Evolutionary conservation across 2,888 invertebrate genomes (phyloP).

Genomic region (Phyllotreta cruciferae): DNA sequence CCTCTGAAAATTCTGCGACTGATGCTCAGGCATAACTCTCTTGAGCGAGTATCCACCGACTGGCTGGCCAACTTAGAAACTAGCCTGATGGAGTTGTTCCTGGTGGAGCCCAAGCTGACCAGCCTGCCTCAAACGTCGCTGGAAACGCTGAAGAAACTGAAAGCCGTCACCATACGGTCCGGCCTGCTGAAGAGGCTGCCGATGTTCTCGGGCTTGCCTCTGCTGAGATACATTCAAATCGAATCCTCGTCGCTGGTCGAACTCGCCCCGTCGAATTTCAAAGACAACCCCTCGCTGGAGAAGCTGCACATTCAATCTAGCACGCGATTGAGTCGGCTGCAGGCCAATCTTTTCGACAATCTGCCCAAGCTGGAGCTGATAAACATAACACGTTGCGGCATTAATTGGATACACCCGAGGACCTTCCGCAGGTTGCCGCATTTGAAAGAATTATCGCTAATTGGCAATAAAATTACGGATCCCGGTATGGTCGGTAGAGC

Average conservation of each 20-base stretch:
- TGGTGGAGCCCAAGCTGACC: conserved; percentile 83
- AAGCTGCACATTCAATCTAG: conserved; percentile 78
- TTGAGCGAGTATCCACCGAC: conserved; percentile 81
- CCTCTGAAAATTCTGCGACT: conserved; percentile 77
- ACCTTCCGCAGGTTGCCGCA: conserved; percentile 76
- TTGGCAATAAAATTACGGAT: conserved; percentile 77
- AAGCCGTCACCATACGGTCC: conserved; percentile 85
- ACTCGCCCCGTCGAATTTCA: conserved; percentile 73
- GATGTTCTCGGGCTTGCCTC: conserved; percentile 72
- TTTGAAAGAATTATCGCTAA: conserved; percentile 72
- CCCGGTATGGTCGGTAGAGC: conserved; percentile 83
- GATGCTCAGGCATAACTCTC: conserved; percentile 83
- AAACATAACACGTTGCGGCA: conserved; percentile 79
- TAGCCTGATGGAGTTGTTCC: conserved; percentile 80
- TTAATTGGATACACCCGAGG: conserved; percentile 80
- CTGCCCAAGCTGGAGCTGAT: conserved; percentile 69
- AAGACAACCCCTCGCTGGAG: conserved; percentile 75
- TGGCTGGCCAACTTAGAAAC: conserved; percentile 83
- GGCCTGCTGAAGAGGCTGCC: conserved; percentile 79
- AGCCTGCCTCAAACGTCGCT: conserved; percentile 82
- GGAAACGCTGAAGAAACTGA: conserved; percentile 74
- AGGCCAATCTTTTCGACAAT: conserved; percentile 74
- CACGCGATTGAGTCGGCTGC: conserved; percentile 70
- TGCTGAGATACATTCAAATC: conserved; percentile 75
- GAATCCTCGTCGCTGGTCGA: conserved; percentile 73